These are phyloP conservation scores for Gisinianus flammeolus DNA, from an alignment of 2,888 invertebrate species.

Conservation along the genomic window DNA sequence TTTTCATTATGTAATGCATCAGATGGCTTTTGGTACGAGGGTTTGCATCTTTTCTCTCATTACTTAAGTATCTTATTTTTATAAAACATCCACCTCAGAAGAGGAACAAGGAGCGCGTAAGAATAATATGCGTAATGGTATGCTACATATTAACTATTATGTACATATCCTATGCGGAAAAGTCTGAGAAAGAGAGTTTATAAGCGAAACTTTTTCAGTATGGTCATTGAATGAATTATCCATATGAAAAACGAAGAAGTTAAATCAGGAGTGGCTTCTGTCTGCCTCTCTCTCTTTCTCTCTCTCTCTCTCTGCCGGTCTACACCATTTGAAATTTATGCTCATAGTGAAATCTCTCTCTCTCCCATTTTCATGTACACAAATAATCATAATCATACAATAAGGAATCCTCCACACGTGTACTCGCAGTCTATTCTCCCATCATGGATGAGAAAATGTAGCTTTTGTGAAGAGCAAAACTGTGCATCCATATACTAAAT, in stretches of 20 bases:
- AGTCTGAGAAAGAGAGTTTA: no score
- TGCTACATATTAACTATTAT: neutral
- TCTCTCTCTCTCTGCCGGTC: slow-evolving; percentile 8
- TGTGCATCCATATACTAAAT: no score
- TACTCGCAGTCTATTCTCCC: neutral
- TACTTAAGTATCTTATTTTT: no score
- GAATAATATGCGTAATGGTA: no score
- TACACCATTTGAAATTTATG: slow-evolving; percentile 29
- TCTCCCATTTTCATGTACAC: neutral
- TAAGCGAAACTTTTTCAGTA: no score
- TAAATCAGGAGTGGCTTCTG: slow-evolving; percentile 31
- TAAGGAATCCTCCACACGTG: neutral
- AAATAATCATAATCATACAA: neutral
- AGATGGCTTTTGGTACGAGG: no score
- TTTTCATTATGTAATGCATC: no score
- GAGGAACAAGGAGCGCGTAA: no score
- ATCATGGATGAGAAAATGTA: no score
- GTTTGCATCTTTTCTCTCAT: no score
- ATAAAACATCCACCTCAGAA: no score
- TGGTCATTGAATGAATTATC: slow-evolving; percentile 17
- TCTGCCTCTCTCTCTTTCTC: neutral
- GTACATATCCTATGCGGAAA: neutral
- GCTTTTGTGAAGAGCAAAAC: no score
- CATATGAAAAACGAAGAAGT: neutral
- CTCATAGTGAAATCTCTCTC: slow-evolving; percentile 11